Evolutionary conservation across 2,888 invertebrate species (phyloP).

Genomic region (Drosophila mayaguana): DNA sequence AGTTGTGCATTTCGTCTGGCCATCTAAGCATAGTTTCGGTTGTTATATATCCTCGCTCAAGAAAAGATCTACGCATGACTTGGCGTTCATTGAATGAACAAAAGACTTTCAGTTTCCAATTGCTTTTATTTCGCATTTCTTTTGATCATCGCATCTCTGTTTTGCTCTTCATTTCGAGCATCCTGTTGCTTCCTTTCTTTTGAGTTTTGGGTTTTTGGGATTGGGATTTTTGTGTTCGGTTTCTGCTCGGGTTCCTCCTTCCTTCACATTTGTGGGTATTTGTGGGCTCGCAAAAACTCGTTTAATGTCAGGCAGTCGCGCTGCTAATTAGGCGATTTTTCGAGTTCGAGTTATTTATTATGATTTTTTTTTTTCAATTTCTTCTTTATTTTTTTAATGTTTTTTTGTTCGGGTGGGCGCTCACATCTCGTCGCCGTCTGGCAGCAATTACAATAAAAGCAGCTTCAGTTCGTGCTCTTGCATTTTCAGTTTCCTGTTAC

Average conservation of each 20-base stretch:
- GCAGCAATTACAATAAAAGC: constrained; percentile 68
- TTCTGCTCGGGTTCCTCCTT: constrained; percentile 26
- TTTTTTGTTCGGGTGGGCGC: constrained; percentile 55
- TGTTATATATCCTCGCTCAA: constrained; percentile 16
- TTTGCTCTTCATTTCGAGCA: constrained; percentile 30
- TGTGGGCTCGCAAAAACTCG: constrained; percentile 50
- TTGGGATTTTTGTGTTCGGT: constrained; percentile 16
- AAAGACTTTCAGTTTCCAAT: constrained; percentile 65
- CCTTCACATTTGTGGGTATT: constrained; percentile 31
- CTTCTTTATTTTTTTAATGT: constrained; percentile 15
- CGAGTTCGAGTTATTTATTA: constrained; percentile 54
- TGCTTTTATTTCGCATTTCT: constrained; percentile 58
- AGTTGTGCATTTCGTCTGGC: constrained; percentile 64
- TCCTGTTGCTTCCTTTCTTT: constrained; percentile 58
- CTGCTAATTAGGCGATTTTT: constrained; percentile 47
- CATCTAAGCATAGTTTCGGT: constrained; percentile 3
- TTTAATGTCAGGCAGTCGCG: constrained; percentile 41
- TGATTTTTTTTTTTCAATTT: constrained; percentile 33
- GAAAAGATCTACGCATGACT: constrained; percentile 61
- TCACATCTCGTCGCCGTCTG: constrained; percentile 30
- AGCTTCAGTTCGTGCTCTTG: constrained; percentile 58
- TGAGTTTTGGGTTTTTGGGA: constrained; percentile 9
- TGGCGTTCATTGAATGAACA: constrained; percentile 41
- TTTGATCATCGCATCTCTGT: constrained; percentile 17
- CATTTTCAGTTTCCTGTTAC: constrained; percentile 68